These are phyloP conservation scores for Tragelaphus scriptus DNA, from an alignment of 2,113 vertebrate genomes.

Conservation along the genomic window DNA sequence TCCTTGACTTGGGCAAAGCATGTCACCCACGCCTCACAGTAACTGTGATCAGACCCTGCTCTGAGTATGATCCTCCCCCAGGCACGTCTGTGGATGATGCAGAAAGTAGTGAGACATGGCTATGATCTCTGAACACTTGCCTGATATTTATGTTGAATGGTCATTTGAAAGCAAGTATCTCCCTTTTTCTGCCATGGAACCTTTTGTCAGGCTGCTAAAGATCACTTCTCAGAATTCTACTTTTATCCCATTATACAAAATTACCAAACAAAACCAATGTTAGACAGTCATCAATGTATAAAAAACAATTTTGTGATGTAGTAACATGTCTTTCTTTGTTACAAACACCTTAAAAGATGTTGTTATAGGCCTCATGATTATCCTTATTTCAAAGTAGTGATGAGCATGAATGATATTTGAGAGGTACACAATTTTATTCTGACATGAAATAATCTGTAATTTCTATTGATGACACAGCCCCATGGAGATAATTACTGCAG, in stretches of 20 bases:
- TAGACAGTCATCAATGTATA: not conserved
- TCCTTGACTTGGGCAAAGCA: not conserved
- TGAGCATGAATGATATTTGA: not conserved
- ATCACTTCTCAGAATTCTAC: not conserved
- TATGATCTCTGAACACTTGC: not conserved
- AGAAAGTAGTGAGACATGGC: not conserved
- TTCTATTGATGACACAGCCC: not conserved
- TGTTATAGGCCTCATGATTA: not conserved
- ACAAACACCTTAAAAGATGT: not conserved
- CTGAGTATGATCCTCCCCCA: not conserved
- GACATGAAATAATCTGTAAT: not conserved
- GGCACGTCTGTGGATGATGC: too few relatives aligned
- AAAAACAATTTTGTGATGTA: not conserved
- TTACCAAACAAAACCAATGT: not conserved
- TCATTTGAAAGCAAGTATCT: not conserved
- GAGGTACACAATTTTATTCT: not conserved
- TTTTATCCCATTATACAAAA: not conserved
- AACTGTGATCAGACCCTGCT: too few relatives aligned
- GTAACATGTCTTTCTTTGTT: not conserved
- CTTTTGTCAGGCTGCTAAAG: not conserved
- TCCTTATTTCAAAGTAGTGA: not conserved
- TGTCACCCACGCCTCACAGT: rapidly evolving
- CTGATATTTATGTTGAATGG: not conserved
- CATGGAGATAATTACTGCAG: not conserved
- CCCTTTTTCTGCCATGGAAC: not conserved